These are phyloP conservation scores for Brassicogethes aeneus DNA, from an alignment of 2,888 invertebrate species.

Conservation along the genomic window DNA sequence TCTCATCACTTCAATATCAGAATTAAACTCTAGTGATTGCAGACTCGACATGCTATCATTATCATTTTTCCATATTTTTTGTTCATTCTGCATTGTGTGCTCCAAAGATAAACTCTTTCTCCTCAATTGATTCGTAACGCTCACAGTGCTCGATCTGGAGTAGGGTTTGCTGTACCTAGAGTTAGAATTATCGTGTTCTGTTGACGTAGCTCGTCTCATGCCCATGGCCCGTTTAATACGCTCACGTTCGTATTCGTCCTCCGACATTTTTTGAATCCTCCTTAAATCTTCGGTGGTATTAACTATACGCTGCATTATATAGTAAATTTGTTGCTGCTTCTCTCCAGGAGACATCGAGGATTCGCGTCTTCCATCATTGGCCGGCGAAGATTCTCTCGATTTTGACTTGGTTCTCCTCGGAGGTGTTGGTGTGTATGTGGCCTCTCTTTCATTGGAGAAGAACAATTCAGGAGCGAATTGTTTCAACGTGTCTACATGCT, in stretches of 20 bases:
- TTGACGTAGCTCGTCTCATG: constrained; percentile 48
- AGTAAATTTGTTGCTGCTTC: constrained; percentile 32
- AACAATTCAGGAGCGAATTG: constrained; percentile 66
- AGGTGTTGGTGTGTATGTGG: constrained; percentile 56
- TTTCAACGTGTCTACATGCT: constrained; percentile 66
- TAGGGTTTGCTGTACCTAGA: constrained; percentile 18
- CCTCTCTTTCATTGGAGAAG: constrained; percentile 41
- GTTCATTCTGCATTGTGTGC: constrained; percentile 50
- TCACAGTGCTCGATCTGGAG: constrained; percentile 18
- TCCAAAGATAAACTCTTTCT: constrained; percentile 65
- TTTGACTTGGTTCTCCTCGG: constrained; percentile 61
- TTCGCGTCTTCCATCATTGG: constrained; percentile 41
- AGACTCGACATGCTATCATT: constrained; percentile 72
- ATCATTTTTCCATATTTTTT: constrained; percentile 76
- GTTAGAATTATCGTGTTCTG: constrained; percentile 50
- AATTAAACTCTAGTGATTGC: constrained; percentile 52
- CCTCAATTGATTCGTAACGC: constrained; percentile 38
- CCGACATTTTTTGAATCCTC: constrained; percentile 42
- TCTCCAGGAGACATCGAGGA: constrained; percentile 41
- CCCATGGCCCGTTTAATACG: constrained; percentile 37
- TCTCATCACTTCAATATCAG: constrained; percentile 48
- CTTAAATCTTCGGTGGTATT: constrained; percentile 60
- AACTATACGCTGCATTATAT: constrained; percentile 53
- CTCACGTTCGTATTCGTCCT: constrained; percentile 47
- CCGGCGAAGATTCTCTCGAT: constrained; percentile 64